Base-by-base conservation (phyloP, 2,113 vertebrate species). In the Dipodomys stephensi region DNA sequence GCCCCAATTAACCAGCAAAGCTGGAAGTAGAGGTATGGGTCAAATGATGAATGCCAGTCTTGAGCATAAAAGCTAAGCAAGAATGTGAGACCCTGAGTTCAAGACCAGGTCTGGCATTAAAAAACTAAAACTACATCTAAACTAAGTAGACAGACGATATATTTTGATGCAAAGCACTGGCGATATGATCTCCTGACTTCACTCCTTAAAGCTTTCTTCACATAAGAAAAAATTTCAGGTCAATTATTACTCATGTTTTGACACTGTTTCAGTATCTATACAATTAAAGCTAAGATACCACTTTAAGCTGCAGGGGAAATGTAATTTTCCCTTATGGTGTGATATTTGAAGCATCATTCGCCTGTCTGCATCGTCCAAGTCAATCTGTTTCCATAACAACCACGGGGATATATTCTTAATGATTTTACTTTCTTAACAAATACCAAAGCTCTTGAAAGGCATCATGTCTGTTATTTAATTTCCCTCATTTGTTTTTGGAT, bases 361-460 rank as follows among this genome's bases (percentile, higher is more conserved):
- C n/a, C n/a, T 11, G 22, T 92, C 91, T 92, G 78, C 27, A 81
- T 83, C 91, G 83, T 91, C 79, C 57, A 88, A 53, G 64, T 93
- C 46, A 46, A 53, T 96, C 83, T 91, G 95, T 97, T 95, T 95
- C 95, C 86, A 95, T 97, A 96, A 95, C 94, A 97, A 96, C 95
- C 77, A 94, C 0, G 30, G 19, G 44, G 18, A 65, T 87, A 77
- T 78, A 92, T 92, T 96, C 92, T 95, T 92, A 93, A 89, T 27
- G 83, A 78, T 89, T 91, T 90, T 72, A 71, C n/a, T 88, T 83
- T 82, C 79, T 93, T 93, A 87, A 82, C 7, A 95, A 92, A 94
- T 93, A 91, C 35, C 68, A 82, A 96, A 94, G 46, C 69, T 95
- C 57, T 92, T 74, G 39, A 84, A 93, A 93, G n/a, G 22, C 28